Base-by-base conservation (phyloP, 2,113 vertebrate genomes). In the Chunga burmeisteri region DNA sequence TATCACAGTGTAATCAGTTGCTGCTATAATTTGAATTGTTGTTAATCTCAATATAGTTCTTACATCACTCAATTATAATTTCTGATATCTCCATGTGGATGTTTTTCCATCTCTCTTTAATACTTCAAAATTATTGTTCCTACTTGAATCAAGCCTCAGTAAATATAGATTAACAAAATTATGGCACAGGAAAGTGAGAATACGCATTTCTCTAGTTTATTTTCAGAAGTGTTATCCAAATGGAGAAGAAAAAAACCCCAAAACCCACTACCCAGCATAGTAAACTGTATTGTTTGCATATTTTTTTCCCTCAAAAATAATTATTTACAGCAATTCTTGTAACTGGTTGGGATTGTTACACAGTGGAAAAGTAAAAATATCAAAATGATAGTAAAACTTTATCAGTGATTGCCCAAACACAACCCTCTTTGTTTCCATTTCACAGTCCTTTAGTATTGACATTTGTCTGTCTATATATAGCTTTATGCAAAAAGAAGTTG, bases 401-500 rank as follows among this genome's bases (percentile, higher is more conserved):
- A 81, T 15, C 46, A 46, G 44, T 68, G 55, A 68, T 49, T 55
- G 32, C 22, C 30, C 62, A 77, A 46, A 90, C 78, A 82, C 0
- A 2, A 70, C 13, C 18, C 19, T 62, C 68, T 79, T 25, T 82
- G 79, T 91, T 84, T 32, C 78, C 46, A 34, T 81, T 87, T 81
- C 78, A 82, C 74, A 77, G 32, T 61, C n/a, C 40, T 84, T 92
- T 34, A 87, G 62, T 81, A 80, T 13, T 91, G 75, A 44, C 59
- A 50, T 50, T 68, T 94, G 70, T 93, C 40, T 95, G 1, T 53
- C 84, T 94, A 86, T 95, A 89, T 94, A 86, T 15, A 94, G 78
- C 62, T 89, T 95, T 94, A 82, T 80, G 70, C 56, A 90, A 81
- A 97, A 85, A 12, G 70, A 81, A 96, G 80, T 68, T 61, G 53